Evolutionary conservation across 2,113 vertebrate species (phyloP), one percentile per base, ranked within the genome.

Genomic region (Coptodon rendalli): DNA sequence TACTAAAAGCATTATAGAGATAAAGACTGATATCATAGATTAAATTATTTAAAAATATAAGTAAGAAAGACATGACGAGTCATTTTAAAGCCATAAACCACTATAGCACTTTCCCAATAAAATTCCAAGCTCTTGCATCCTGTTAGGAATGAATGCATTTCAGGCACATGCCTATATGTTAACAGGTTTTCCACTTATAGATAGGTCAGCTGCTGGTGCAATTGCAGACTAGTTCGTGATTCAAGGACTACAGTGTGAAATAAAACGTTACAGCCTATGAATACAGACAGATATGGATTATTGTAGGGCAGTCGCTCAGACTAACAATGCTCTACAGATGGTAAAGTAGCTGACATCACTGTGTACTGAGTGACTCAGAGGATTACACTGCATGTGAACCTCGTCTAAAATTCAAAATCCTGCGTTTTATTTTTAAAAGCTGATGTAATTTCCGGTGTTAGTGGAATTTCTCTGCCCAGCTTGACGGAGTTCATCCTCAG

Each of bases 401-500:
- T 17, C 7, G 45, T 29, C 24, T 52, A 1, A 38, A 56, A 24
- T 81, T 66, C 7, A 22, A 22, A 85, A 45, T 6, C 4, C 1
- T 4, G 12, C 1, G 17, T 78, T 93, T 92, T 83, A 57, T 82
- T 91, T 84, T 82, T 80, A 16, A 92, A 90, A 71, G 2, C 3
- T 8, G 6, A 24, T 11, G 29, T 45, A 1, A 63, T 78, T 83
- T 90, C 86, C 90, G 31, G 56, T 16, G 4, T 78, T 14, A 56
- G 1, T 3, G 27, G 4, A 14, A 19, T 71, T n/a, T 43, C 19
- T 31, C 4, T 71, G 19, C 7, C 3, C 1, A 14, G 2, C 87
- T 94, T 94, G 54, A 93, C 52, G 5, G 16, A 10, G 12, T 63
- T 82, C 54, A 86, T 89, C 43, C 34, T 29, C 84, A 57, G 89